phyloP scores from a whole-genome alignment of 2,113 vertebrate species.

The Cavia porcellus region DNA sequence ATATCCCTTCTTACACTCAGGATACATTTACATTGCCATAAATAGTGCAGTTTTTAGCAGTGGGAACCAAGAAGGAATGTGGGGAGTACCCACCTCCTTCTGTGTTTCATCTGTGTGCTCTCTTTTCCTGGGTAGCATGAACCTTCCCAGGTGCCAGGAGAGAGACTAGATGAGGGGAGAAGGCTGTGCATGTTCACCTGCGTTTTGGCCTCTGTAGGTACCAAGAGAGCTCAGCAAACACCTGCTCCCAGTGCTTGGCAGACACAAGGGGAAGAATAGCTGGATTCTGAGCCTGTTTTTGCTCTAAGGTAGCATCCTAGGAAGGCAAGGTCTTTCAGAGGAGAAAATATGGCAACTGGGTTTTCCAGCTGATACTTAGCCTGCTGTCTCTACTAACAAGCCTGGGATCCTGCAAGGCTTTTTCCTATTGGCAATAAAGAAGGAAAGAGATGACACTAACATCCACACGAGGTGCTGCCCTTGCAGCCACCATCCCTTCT shows the following conservation, averaged over 20 bases:
- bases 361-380: not conserved
- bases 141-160: conserved; percentile 1
- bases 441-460: not conserved
- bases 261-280: not conserved
- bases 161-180: not conserved
- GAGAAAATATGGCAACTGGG: not conserved
- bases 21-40: conserved; percentile 56
- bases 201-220: not conserved
- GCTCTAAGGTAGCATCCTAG: conserved; percentile 21
- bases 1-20: not conserved
- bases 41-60: conserved; percentile 71
- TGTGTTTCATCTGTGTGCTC: not conserved
- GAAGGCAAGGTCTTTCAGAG: not conserved
- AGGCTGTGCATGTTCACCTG: not conserved
- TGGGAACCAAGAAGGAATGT: conserved; percentile 53
- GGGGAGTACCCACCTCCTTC: not conserved
- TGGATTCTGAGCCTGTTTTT: not conserved
- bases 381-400: not conserved
- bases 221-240: not conserved
- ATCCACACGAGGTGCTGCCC: not conserved
- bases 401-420: conserved; percentile 32
- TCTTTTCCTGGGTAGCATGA: conserved; percentile 24
- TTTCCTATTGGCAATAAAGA: not conserved
- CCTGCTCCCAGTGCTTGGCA: not conserved
- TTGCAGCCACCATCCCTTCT: not conserved